These are phyloP conservation scores for Drosophila ezoana DNA, from an alignment of 2,888 invertebrate genomes.

Conservation along the genomic window DNA sequence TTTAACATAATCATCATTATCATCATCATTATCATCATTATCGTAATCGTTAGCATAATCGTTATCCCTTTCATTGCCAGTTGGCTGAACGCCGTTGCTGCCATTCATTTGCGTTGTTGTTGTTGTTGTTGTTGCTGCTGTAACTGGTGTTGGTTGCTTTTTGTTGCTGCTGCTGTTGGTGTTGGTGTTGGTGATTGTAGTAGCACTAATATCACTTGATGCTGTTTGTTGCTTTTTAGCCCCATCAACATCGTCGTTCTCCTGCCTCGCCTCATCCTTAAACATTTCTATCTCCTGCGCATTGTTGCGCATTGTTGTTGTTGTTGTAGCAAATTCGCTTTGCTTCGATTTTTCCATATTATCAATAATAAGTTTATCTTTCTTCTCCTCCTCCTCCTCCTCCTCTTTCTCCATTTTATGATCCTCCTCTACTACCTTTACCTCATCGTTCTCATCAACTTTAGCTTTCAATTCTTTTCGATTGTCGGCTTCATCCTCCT, in stretches of 20 bases:
- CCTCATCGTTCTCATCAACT: constrained; percentile 31
- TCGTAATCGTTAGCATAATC: constrained; percentile 44
- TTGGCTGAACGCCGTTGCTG: constrained; percentile 51
- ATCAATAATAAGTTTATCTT: constrained; percentile 65
- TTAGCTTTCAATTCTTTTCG: constrained; percentile 57
- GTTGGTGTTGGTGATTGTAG: constrained; percentile 70
- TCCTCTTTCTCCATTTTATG: constrained; percentile 22
- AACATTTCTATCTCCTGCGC: constrained; percentile 54
- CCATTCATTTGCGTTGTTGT: constrained; percentile 56
- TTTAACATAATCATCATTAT: constrained; percentile 62
- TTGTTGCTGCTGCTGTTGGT: constrained; percentile 35
- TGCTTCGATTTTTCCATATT: constrained; percentile 64
- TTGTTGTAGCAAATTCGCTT: constrained; percentile 71
- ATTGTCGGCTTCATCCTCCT: constrained; percentile 55
- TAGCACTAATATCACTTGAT: constrained; percentile 79
- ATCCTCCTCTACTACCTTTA: constrained; percentile 18
- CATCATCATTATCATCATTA: constrained; percentile 21
- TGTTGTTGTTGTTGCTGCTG: constrained; percentile 50
- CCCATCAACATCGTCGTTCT: constrained; percentile 68
- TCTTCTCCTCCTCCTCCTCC: constrained; percentile 9
- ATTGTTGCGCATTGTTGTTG: constrained; percentile 70
- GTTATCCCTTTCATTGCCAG: constrained; percentile 53
- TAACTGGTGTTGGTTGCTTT: constrained; percentile 67
- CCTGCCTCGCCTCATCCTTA: constrained; percentile 25
- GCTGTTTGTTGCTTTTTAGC: constrained; percentile 58